Percentiles rank a stretch among this genome's conserved stretches.
These are phyloP conservation scores for Panthera uncia DNA, from an alignment of 2,113 vertebrate species.

Conservation along the genomic window DNA sequence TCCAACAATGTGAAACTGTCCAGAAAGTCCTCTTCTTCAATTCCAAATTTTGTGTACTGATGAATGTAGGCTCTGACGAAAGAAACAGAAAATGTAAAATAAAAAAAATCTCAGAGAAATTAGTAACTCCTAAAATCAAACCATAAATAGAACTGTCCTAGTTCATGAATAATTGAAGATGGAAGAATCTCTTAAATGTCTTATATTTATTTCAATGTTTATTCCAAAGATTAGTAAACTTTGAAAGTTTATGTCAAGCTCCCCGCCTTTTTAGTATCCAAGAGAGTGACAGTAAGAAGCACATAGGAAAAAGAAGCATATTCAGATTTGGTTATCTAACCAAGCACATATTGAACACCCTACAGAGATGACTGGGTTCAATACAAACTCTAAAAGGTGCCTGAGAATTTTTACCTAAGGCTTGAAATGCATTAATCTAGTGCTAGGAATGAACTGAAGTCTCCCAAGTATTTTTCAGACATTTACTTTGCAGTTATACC, in stretches of 20 bases:
- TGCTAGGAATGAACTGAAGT: background rate
- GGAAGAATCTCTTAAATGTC: background rate
- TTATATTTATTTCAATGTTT: background rate
- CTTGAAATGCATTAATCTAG: background rate
- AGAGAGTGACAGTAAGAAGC: background rate
- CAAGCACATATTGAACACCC: background rate
- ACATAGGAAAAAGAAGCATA: background rate
- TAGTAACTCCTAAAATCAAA: conserved; percentile 33
- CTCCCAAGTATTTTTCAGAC: background rate
- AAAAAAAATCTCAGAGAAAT: background rate
- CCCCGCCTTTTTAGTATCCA: background rate
- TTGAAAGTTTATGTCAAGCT: background rate
- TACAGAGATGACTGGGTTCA: background rate
- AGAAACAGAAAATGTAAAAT: conserved; percentile 26
- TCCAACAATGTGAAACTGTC: conserved; percentile 94
- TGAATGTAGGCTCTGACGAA: conserved; percentile 93
- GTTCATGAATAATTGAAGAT: background rate
- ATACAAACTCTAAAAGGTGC: background rate
- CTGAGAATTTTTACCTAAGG: background rate
- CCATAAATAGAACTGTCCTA: background rate
- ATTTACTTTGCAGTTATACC: background rate
- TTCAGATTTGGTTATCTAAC: background rate
- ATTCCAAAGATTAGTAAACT: background rate
- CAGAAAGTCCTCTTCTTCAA: conserved; percentile 96
- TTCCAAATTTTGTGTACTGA: conserved; percentile 94